Evolutionary conservation across 2,888 invertebrate genomes (phyloP), one percentile per base, ranked within the genome.

Genomic region (Carpatolechia fugitivella): DNA sequence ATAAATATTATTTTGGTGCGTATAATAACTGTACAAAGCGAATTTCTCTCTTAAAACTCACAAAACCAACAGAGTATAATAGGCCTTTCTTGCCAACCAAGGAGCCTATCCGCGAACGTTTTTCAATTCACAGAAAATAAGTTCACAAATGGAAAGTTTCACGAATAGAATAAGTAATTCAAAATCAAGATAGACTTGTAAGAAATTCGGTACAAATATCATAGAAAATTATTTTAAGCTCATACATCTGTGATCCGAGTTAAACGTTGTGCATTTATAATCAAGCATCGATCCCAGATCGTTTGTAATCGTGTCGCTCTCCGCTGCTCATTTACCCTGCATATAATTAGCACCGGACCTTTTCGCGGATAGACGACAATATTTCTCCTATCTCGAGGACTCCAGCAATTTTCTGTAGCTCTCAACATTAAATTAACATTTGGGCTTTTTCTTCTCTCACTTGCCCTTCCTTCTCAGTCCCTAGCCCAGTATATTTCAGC

Each of bases 371-470:
- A 73, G 74, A 70, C 66, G 62, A 75, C 78, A 76, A 85, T 85
- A 85, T 83, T 82, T 83, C 80, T 80, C 74, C 74, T 78, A 82
- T 84, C 80, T 84, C 72, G 74, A 80, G 78, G 76, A 82, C 83
- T 82, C 73, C 72, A 77, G 80, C 81, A 84, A 88, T 87, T 88
- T 85, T 80, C 76, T 83, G 81, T 82, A 80, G 83, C 84, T 82
- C 78, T 83, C 80, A 76, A 83, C 85, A 86, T 88, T 86, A 88
- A 89, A 88, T 88, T 88, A 88, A 88, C 87, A 88, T 88, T 87
- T 82, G 80, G 83, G 82, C 80, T 84, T 89, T 88, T 89, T 84
- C 85, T 80, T 77, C 69, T 76, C 74, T 69, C 74, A 72, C 75
- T 76, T 72, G 77, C 78, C 79, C 78, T 74, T 65, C 74, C 72